Conservation (phyloP, 2,113 vertebrate species). For the Antennarius striatus region DNA sequence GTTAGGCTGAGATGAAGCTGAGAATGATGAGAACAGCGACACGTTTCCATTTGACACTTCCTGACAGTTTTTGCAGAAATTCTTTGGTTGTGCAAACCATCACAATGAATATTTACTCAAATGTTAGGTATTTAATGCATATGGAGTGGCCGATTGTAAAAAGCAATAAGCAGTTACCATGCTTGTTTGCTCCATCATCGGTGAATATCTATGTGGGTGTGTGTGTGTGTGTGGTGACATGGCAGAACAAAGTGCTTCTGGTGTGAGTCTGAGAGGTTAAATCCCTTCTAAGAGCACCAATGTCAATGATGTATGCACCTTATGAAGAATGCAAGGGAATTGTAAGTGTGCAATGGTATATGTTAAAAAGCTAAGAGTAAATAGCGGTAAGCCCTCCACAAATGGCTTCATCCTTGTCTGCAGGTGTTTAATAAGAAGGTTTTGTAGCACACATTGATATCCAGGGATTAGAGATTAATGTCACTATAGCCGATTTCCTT, state of each 20-base stretch:
- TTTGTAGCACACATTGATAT: constrained; percentile 45
- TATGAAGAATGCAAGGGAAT: constrained; percentile 48
- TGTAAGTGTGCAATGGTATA: constrained; percentile 23
- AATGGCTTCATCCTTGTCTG: constrained; percentile 37
- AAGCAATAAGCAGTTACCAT: background rate
- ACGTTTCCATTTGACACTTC: no score
- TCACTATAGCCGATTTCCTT: constrained; percentile 46
- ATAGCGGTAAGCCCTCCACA: constrained; percentile 27
- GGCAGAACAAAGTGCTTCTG: constrained; percentile 29
- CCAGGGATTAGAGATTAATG: constrained; percentile 52
- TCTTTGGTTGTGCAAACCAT: no score
- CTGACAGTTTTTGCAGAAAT: no score
- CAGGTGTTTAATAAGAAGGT: constrained; percentile 47
- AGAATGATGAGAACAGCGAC: no score
- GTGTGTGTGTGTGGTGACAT: constrained; percentile 12
- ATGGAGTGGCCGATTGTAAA: no score
- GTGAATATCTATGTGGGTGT: background rate
- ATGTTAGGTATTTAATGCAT: no score
- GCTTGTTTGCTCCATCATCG: constrained; percentile 8
- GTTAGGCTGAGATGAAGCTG: no score
- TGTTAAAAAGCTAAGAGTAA: constrained; percentile 50
- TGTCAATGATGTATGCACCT: constrained; percentile 42
- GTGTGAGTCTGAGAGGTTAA: constrained; percentile 36
- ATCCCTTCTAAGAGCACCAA: constrained; percentile 38
- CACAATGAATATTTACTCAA: no score